Conservation (phyloP, 2,113 vertebrate genomes). For the Sylvietta virens region DNA sequence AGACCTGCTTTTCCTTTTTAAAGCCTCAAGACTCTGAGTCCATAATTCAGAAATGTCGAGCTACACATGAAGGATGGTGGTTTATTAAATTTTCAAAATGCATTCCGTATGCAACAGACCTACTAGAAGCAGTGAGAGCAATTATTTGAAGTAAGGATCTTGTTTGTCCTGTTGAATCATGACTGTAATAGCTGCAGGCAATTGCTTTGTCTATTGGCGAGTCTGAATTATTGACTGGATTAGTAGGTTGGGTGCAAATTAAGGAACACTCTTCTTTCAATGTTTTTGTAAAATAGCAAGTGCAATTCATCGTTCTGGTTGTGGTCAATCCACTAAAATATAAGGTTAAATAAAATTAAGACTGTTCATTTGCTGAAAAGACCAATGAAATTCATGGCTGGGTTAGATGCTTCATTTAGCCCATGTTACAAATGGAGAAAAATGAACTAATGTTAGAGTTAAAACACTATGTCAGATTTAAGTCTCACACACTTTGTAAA, state of each 20-base stretch:
- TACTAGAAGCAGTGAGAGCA: not conserved
- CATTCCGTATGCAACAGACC: slow-evolving; percentile 21
- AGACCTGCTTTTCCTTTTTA: not conserved
- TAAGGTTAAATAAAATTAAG: not conserved
- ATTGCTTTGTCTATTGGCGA: not conserved
- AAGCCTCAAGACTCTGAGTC: not conserved
- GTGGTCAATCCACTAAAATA: not conserved
- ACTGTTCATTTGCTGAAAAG: not conserved
- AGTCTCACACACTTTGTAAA: not conserved
- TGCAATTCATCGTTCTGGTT: not conserved
- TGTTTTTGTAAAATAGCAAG: not conserved
- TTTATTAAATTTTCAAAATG: slow-evolving; percentile 48
- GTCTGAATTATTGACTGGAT: slow-evolving; percentile 39
- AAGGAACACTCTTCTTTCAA: not conserved
- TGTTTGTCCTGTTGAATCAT: slow-evolving; percentile 4
- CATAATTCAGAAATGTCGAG: slow-evolving; percentile 11
- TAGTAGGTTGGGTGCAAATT: not conserved
- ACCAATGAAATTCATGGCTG: not conserved
- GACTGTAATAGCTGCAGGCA: not conserved
- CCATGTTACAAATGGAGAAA: not conserved
- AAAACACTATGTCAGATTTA: not conserved
- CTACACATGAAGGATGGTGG: not conserved
- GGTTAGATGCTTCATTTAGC: not conserved
- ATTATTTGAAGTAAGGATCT: slow-evolving; percentile 11
- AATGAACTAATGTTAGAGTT: not conserved